Percentiles rank a stretch among this genome's conserved stretches.
Conservation (phyloP, 2,113 vertebrate species). For the Ursus arctos region DNA sequence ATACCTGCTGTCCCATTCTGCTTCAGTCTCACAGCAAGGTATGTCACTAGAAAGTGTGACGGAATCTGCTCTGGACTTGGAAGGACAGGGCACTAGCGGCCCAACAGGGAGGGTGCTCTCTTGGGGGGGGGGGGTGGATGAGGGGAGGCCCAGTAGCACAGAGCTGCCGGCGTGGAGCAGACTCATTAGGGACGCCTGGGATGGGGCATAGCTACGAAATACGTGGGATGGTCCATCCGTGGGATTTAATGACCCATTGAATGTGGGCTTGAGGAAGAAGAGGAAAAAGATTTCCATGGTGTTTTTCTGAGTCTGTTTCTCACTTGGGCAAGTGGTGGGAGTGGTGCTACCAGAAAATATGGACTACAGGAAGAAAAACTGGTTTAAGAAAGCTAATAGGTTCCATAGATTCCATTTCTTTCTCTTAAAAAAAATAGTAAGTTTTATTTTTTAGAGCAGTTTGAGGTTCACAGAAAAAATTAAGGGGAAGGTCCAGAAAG, state of each 20-base stretch:
- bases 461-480: background rate
- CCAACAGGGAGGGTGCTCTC: fast-evolving
- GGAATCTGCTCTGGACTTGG: background rate
- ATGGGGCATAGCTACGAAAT: background rate
- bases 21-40: background rate
- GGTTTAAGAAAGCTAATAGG: background rate
- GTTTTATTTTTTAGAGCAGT: background rate
- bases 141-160: no score
- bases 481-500: background rate
- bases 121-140: background rate
- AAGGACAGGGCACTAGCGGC: background rate
- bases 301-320: background rate
- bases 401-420: background rate
- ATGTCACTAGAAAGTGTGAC: background rate
- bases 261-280: background rate
- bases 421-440: background rate
- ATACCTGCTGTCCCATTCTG: background rate
- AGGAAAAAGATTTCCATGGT: background rate
- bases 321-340: background rate
- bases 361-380: background rate
- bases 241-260: background rate
- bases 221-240: background rate
- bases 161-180: fast-evolving
- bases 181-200: background rate
- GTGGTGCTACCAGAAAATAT: background rate